phyloP scores from a whole-genome alignment of 1,140 invertebrate species.

The Mamestra configurata region DNA sequence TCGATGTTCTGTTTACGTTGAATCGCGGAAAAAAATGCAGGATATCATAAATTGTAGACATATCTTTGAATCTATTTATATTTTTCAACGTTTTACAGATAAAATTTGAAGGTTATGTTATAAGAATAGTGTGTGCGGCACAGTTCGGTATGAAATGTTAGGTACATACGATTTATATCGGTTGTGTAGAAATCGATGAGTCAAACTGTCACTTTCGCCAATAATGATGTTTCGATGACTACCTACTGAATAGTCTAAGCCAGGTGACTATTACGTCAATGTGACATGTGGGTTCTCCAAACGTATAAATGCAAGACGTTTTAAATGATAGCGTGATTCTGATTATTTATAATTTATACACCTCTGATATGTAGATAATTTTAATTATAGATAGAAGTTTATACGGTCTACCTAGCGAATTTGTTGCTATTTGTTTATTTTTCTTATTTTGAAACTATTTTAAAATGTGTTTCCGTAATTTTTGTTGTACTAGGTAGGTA shows the following conservation, averaged over 20 bases:
- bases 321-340: not conserved
- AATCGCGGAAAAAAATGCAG: constrained; percentile 45
- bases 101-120: constrained; percentile 31
- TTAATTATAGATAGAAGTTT: not conserved
- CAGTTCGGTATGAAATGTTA: not conserved
- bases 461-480: no score
- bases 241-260: not conserved
- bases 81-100: constrained; percentile 6
- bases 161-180: not conserved
- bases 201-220: constrained; percentile 17
- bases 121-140: not conserved
- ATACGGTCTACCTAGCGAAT: no score
- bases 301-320: not conserved
- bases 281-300: not conserved
- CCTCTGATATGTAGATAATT: not conserved
- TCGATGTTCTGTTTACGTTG: not conserved
- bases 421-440: no score
- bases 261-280: constrained; percentile 3
- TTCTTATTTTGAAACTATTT: no score
- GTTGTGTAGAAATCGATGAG: constrained; percentile 4
- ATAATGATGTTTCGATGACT: not conserved
- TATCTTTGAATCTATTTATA: constrained; percentile 29
- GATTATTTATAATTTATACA: not conserved
- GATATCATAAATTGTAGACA: not conserved
- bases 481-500: no score